A percentile compares a stretch with the other conserved stretches of the same genome.
These are phyloP conservation scores for Darevskia nairensis DNA, from an alignment of 2,797 vertebrate species.

Conservation along the genomic window DNA sequence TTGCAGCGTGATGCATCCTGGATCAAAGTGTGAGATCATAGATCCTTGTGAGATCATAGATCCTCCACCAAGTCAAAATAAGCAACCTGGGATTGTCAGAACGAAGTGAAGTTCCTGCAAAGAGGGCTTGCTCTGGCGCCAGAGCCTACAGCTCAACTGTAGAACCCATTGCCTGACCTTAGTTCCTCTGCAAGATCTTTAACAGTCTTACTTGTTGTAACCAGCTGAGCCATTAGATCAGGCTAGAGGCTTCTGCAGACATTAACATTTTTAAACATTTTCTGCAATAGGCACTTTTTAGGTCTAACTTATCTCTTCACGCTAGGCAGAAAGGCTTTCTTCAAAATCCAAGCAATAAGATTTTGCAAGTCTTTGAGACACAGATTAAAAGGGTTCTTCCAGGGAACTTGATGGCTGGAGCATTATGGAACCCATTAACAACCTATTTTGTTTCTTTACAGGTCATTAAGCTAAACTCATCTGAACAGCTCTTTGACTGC, in stretches of 20 bases:
- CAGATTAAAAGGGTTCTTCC: background rate
- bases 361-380: slow-evolving; percentile 1
- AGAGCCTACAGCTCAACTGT: no score
- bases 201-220: background rate
- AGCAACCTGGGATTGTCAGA: background rate
- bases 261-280: background rate
- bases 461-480: slow-evolving; percentile 50
- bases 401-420: background rate
- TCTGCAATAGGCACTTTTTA: background rate
- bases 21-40: background rate
- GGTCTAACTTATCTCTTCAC: background rate
- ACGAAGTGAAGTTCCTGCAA: background rate
- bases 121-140: background rate
- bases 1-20: background rate
- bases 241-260: background rate
- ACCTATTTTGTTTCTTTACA: slow-evolving; percentile 43
- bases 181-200: background rate
- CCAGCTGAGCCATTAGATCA: background rate
- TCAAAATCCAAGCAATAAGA: background rate
- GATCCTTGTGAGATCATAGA: background rate
- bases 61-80: background rate
- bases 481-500: slow-evolving; percentile 20
- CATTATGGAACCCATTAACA: background rate
- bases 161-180: no score
- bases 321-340: background rate